Conservation (phyloP, 2,888 invertebrate genomes). For the Hydrotaea diabolus region DNA sequence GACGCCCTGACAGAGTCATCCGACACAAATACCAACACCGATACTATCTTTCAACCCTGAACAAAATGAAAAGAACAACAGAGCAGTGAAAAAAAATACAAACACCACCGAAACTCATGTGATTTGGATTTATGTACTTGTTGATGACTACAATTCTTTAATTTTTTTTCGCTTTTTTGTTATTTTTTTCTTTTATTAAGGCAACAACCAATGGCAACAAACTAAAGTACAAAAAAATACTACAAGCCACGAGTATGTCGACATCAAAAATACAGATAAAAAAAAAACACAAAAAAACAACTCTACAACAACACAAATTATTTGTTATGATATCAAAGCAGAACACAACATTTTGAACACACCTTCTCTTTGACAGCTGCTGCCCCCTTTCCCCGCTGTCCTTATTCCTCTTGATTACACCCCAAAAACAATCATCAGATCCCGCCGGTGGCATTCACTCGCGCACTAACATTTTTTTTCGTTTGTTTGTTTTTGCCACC, state of each 20-base stretch:
- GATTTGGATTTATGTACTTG: constrained; percentile 5
- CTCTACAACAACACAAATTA: not conserved
- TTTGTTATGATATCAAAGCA: not conserved
- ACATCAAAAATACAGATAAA: not conserved
- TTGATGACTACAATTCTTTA: not conserved
- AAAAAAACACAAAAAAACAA: not conserved
- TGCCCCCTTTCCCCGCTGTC: not conserved
- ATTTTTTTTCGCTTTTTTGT: not conserved
- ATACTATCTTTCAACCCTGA: constrained; percentile 7
- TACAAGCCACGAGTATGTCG: not conserved
- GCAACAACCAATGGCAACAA: not conserved
- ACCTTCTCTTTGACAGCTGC: not conserved
- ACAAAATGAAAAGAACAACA: not conserved
- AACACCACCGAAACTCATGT: not conserved
- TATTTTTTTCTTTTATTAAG: not conserved
- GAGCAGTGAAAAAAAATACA: not conserved
- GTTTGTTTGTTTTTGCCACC: not conserved
- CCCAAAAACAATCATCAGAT: not conserved
- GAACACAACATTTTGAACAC: not conserved
- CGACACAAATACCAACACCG: not conserved
- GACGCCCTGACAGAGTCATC: not conserved
- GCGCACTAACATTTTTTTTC: not conserved
- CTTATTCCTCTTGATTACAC: not conserved
- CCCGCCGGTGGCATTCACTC: no score
- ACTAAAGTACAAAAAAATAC: not conserved